These are phyloP conservation scores for Smithornis capensis DNA, from an alignment of 2,113 vertebrate genomes.

Conservation along the genomic window DNA sequence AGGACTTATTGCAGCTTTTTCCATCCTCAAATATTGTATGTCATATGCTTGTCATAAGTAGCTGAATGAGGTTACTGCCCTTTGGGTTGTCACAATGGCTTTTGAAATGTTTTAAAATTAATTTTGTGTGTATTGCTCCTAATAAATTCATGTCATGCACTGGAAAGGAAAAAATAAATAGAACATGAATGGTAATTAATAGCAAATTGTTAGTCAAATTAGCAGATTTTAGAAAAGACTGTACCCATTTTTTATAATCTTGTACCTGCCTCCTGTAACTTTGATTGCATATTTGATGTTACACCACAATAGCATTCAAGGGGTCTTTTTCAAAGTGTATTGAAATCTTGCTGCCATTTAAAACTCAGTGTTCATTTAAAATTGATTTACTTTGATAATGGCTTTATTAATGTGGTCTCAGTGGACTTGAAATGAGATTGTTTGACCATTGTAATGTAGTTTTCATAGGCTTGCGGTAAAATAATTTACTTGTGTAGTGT, in stretches of 20 bases:
- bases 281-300: constrained; percentile 48
- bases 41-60: background rate
- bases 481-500: constrained; percentile 76
- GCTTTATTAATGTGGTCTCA: constrained; percentile 79
- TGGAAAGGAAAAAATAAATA: background rate
- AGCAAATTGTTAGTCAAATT: constrained; percentile 10
- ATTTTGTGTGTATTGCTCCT: background rate
- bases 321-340: constrained; percentile 54
- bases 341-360: constrained; percentile 75
- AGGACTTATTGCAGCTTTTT: background rate
- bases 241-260: constrained; percentile 13
- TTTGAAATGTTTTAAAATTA: background rate
- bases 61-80: background rate
- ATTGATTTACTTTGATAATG: constrained; percentile 79
- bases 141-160: background rate
- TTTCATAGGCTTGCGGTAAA: constrained; percentile 77
- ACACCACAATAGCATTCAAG: constrained; percentile 49
- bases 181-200: constrained; percentile 4
- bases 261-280: constrained; percentile 42
- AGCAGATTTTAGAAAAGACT: background rate
- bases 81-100: background rate
- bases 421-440: constrained; percentile 76
- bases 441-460: constrained; percentile 79
- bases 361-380: constrained; percentile 72
- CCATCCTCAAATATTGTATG: background rate